Percentiles rank a stretch among this genome's conserved stretches.
These are phyloP conservation scores for Epinotia nisella DNA, from an alignment of 2,888 invertebrate species.

Conservation along the genomic window DNA sequence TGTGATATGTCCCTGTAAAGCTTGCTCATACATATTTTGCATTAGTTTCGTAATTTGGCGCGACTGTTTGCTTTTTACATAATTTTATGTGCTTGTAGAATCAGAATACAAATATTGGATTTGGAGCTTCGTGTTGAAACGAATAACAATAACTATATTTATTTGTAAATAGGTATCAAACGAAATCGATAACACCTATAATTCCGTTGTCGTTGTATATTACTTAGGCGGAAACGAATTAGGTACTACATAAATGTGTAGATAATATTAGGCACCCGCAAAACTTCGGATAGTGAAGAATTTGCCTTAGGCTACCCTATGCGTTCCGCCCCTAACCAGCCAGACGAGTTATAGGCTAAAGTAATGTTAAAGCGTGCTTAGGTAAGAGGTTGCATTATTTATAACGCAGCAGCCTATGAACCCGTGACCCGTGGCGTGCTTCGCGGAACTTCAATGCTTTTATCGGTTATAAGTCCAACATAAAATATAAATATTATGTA, in stretches of 20 bases:
- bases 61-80: slow-evolving; percentile 39
- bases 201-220: too few relatives aligned
- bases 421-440: slow-evolving; percentile 16
- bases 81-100: slow-evolving; percentile 29
- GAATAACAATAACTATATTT: not conserved
- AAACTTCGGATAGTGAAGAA: too few relatives aligned
- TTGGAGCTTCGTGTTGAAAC: not conserved
- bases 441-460: slow-evolving; percentile 19
- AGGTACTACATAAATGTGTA: too few relatives aligned
- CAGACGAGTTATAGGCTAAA: not conserved
- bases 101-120: slow-evolving; percentile 17
- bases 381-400: slow-evolving; percentile 14
- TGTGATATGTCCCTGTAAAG: slow-evolving; percentile 26
- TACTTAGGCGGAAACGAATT: too few relatives aligned
- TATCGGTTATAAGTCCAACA: not conserved
- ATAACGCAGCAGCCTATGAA: slow-evolving; percentile 16
- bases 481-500: not conserved
- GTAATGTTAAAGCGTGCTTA: not conserved
- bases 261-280: too few relatives aligned
- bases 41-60: slow-evolving; percentile 41
- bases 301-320: not conserved
- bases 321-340: not conserved
- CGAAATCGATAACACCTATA: too few relatives aligned
- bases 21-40: slow-evolving; percentile 36
- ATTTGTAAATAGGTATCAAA: too few relatives aligned